Evolutionary conservation across 2,797 vertebrate genomes (phyloP).

Genomic region (Chromobotia macracanthus): DNA sequence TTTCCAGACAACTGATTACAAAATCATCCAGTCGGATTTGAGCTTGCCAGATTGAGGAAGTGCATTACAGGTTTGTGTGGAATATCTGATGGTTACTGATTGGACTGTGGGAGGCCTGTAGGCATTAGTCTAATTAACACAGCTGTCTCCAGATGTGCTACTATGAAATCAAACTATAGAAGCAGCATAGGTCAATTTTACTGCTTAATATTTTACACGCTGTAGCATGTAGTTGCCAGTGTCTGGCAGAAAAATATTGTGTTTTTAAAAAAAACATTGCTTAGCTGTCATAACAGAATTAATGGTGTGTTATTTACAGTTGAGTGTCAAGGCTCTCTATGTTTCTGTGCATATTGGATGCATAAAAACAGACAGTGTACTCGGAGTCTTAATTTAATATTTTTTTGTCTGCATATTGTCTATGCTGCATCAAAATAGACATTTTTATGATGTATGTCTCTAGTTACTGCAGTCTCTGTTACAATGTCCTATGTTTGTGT

Average conservation of each 20-base stretch:
- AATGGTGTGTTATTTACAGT: constrained; percentile 27
- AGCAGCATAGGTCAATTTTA: neutral
- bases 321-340: neutral
- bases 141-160: neutral
- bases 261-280: neutral
- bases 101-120: neutral
- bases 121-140: neutral
- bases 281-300: constrained; percentile 8
- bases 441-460: constrained; percentile 6
- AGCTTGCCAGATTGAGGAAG: neutral
- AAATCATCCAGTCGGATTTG: neutral
- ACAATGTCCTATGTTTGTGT: neutral
- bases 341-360: constrained; percentile 10
- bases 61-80: neutral
- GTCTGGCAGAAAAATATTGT: neutral
- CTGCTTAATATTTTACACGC: neutral
- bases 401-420: constrained; percentile 1
- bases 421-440: neutral
- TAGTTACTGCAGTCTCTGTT: neutral
- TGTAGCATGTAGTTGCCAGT: neutral
- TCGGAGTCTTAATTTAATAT: constrained; percentile 13
- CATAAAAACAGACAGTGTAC: constrained; percentile 1
- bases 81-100: constrained; percentile 5
- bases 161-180: neutral
- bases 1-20: neutral